phyloP scores from a whole-genome alignment of 2,888 invertebrate species.

The Tipula unca region DNA sequence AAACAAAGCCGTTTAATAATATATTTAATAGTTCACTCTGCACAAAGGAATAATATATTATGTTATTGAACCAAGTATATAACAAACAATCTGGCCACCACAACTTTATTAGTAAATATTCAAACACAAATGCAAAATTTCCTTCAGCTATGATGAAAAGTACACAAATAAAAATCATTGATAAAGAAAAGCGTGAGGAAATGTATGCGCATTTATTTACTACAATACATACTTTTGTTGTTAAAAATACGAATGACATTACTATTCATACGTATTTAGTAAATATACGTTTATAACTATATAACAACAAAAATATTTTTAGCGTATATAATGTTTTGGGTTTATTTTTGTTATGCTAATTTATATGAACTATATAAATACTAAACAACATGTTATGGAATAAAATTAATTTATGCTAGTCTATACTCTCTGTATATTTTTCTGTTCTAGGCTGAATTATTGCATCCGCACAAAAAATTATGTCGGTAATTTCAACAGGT shows the following conservation, averaged over 20 bases:
- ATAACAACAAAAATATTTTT: background rate
- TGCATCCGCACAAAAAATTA: background rate
- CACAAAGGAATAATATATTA: background rate
- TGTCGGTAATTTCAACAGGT: slow-evolving; percentile 8
- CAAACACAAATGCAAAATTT: background rate
- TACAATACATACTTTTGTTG: background rate
- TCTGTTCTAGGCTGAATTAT: slow-evolving; percentile 8
- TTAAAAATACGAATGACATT: background rate
- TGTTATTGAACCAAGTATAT: too few relatives aligned
- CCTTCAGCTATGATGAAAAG: background rate
- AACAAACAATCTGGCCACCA: background rate
- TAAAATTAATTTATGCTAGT: background rate
- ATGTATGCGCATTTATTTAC: background rate
- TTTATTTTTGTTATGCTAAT: background rate
- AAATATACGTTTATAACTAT: background rate
- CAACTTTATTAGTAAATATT: background rate
- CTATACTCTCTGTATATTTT: background rate
- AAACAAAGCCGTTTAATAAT: background rate
- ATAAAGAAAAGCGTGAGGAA: background rate
- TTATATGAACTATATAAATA: background rate
- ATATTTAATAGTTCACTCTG: background rate
- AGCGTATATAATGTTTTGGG: background rate
- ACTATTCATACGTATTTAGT: background rate
- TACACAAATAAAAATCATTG: background rate
- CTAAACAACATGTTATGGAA: background rate